Base-by-base conservation (phyloP, 2,113 vertebrate genomes). In the Perccottus glenii region DNA sequence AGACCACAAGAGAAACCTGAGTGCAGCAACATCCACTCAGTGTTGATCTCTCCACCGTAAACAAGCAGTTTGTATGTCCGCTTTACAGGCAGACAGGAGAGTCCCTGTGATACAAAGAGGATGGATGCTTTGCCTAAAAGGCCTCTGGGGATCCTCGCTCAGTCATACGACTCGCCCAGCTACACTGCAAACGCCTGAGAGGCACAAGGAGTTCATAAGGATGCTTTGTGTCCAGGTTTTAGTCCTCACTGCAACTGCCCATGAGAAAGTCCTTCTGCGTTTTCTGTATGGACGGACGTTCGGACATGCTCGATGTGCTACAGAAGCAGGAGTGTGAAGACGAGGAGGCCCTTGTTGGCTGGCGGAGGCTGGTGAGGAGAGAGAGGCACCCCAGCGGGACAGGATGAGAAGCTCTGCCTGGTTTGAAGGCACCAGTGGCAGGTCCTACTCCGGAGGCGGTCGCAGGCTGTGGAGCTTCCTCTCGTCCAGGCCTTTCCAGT, bases 401-500 rank as follows among this genome's bases (percentile, higher is more conserved):
- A 38, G 52, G 71, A 77, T 65, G 71, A 62, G 73, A 75, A 60
- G 76, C 67, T 67, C 48, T 46, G 67, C 73, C 78, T 9, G 51
- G 56, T 70, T 60, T 15, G 35, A 35, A 47, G 72, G 64, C 72
- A 58, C 64, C 59, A 64, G 16, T 55, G 46, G 76, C n/a, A 49
- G 60, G 43, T 74, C 59, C 82, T 95, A 94, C 69, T 97, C 94
- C 0, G 94, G 93, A 9, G 96, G 96, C 0, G 94, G 95, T 32
- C 95, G 93, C 60, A 98, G 91, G 79, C 91, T 94, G 85, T 93
- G 93, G 62, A 98, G 92, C 81, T 97, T 94, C 80, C 81, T 91
- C 1, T 96, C 95, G 5, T 98, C 96, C 70, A 99, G 87, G 73
- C 92, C 88, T 91, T 98, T 98, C 98, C 98, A 99, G 91, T 99